phyloP scores from a whole-genome alignment of 2,888 invertebrate species.

The Cecidostiba fungosa region DNA sequence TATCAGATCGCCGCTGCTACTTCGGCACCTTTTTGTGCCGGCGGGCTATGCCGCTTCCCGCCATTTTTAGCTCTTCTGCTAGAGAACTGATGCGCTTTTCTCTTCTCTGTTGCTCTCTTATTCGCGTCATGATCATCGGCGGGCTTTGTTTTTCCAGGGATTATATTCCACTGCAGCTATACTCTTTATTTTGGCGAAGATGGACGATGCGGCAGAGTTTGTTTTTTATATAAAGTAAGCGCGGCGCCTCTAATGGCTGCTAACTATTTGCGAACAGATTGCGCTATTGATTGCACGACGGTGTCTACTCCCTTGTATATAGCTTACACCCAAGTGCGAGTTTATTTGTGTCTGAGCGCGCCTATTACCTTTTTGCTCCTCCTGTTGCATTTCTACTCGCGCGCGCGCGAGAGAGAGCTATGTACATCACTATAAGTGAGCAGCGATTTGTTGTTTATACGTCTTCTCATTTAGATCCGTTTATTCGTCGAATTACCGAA shows the following conservation, averaged over 20 bases:
- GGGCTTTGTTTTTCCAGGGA: slow-evolving; percentile 1
- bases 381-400: neutral
- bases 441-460: too few species aligned
- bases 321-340: neutral
- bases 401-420: neutral
- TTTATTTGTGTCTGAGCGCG: slow-evolving; percentile 11
- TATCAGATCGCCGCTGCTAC: slow-evolving; percentile 64
- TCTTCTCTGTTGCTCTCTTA: neutral
- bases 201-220: too few species aligned
- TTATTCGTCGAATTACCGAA: neutral
- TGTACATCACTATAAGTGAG: too few species aligned
- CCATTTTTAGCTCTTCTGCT: slow-evolving; percentile 28
- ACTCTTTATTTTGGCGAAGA: too few species aligned
- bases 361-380: neutral
- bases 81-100: neutral
- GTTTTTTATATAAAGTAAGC: neutral
- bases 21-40: slow-evolving; percentile 60
- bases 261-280: slow-evolving; percentile 42
- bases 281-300: slow-evolving; percentile 12
- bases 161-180: too few species aligned
- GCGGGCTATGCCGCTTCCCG: slow-evolving; percentile 4
- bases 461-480: too few species aligned
- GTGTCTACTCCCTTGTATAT: neutral
- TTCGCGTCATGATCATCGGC: neutral
- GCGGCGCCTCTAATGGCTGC: slow-evolving; percentile 24